Percentiles rank a stretch among this genome's conserved stretches.
These are phyloP conservation scores for Orthosia gracilis DNA, from an alignment of 2,888 invertebrate genomes.

Conservation along the genomic window DNA sequence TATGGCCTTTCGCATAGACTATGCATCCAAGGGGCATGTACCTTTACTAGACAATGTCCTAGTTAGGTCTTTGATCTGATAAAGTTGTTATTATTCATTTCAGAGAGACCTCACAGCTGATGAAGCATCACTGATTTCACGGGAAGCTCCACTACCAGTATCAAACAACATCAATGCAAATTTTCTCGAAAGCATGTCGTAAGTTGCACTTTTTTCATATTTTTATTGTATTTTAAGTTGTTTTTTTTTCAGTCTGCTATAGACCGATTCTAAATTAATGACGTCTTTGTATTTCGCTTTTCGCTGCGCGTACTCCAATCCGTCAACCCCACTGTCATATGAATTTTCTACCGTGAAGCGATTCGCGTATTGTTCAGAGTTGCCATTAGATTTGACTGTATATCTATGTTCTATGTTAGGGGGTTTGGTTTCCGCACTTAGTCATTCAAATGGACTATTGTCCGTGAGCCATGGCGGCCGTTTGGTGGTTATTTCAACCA, in stretches of 20 bases:
- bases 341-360: no score
- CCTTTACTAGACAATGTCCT: neutral
- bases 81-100: conserved; percentile 43
- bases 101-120: conserved; percentile 86
- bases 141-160: conserved; percentile 83
- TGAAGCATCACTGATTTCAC: conserved; percentile 81
- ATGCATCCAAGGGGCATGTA: neutral
- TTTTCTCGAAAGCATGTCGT: conserved; percentile 78
- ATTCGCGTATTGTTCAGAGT: no score
- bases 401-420: no score
- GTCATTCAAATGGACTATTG: no score
- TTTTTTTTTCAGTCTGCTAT: neutral
- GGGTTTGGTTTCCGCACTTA: no score
- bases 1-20: neutral
- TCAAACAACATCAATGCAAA: conserved; percentile 69
- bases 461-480: no score
- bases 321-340: no score
- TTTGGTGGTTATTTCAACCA: no score
- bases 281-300: no score
- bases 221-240: neutral
- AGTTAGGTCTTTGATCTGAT: neutral
- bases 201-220: conserved; percentile 63
- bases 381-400: no score
- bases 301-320: no score
- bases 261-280: no score